Conservation (phyloP, 2,888 invertebrate species). For the Pelosia muscerda region DNA sequence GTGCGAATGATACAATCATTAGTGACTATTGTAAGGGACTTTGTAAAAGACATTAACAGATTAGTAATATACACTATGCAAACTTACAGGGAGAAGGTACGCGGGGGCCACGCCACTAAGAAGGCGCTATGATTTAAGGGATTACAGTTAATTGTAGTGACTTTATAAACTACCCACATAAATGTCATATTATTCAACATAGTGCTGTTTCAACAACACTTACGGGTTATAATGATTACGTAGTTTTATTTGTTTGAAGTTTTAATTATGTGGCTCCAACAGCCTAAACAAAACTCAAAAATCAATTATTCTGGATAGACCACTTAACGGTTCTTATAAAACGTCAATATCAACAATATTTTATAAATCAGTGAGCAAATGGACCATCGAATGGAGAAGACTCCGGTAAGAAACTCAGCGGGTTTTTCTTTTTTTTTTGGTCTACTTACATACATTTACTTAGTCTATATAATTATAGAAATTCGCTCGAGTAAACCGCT, state of each 20-base stretch:
- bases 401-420: no score
- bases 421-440: no score
- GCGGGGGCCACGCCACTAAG: neutral
- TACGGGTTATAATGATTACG: neutral
- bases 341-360: no score
- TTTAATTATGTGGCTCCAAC: neutral
- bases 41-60: constrained; percentile 36
- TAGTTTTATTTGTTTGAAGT: neutral
- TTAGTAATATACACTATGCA: constrained; percentile 25
- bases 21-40: constrained; percentile 22
- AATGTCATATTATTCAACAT: neutral
- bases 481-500: no score
- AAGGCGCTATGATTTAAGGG: neutral
- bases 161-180: neutral
- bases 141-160: neutral
- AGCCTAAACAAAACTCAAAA: neutral
- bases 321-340: no score
- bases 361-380: no score
- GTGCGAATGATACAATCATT: constrained; percentile 28
- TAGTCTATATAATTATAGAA: no score
- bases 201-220: neutral
- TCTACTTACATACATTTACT: no score
- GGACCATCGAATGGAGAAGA: no score
- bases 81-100: neutral
- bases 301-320: no score